Conservation (phyloP, 2,888 invertebrate genomes). For the Ophion slaviceki region DNA sequence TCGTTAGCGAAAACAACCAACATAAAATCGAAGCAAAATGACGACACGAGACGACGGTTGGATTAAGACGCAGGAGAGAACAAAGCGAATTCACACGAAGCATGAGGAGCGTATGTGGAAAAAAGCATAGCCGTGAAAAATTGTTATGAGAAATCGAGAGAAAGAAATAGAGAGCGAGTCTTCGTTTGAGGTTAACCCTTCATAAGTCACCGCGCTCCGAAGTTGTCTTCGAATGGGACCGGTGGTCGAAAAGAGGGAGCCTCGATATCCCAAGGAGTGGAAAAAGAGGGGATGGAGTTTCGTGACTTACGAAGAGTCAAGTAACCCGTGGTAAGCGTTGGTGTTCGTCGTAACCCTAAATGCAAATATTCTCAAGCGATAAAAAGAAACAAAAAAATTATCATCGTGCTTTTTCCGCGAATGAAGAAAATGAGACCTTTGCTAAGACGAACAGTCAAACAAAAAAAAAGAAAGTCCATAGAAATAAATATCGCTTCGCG, state of each 20-base stretch:
- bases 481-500: constrained; percentile 50
- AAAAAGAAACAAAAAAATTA: neutral
- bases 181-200: neutral
- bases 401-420: constrained; percentile 25
- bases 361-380: constrained; percentile 35
- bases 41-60: constrained; percentile 6
- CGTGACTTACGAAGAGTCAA: constrained; percentile 16
- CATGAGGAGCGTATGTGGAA: constrained; percentile 27
- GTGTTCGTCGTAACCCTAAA: constrained; percentile 54
- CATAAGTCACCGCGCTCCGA: constrained; percentile 16
- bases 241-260: neutral
- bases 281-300: neutral
- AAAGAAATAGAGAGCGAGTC: neutral
- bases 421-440: constrained; percentile 14
- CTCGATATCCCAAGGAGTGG: neutral
- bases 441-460: neutral
- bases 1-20: neutral
- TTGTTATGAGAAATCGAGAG: neutral
- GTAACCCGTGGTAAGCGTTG: constrained; percentile 49
- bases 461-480: constrained; percentile 20
- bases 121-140: constrained; percentile 45
- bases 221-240: neutral
- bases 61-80: constrained; percentile 29
- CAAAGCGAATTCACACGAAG: constrained; percentile 16
- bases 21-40: neutral